Conservation (phyloP, 2,113 vertebrate genomes). For the Empidonax traillii region DNA sequence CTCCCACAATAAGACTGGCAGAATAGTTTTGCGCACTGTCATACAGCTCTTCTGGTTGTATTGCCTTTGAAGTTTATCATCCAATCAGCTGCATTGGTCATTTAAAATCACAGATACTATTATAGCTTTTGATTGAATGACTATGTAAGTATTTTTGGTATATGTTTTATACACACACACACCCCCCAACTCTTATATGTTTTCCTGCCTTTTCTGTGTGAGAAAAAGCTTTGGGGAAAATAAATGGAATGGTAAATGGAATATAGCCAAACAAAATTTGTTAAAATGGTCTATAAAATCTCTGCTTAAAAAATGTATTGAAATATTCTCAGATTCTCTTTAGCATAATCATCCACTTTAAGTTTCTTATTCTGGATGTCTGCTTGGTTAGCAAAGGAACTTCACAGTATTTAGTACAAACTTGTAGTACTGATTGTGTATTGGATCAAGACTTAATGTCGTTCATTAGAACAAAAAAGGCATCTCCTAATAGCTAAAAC, state of each 20-base stretch:
- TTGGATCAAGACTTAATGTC: background rate
- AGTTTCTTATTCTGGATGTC: background rate
- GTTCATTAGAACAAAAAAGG: background rate
- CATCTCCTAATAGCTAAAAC: background rate
- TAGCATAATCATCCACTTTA: background rate
- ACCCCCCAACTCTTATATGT: background rate
- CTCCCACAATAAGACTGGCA: background rate
- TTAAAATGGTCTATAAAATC: background rate
- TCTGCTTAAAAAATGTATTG: background rate
- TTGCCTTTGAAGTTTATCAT: background rate
- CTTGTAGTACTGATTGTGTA: background rate
- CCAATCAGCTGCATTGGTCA: background rate
- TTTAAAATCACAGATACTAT: background rate
- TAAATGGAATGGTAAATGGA: background rate
- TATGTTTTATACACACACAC: background rate
- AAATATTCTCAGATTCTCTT: background rate
- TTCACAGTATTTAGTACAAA: background rate
- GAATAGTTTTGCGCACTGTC: background rate
- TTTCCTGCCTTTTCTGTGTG: background rate
- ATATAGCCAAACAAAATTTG: background rate
- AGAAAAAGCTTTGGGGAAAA: background rate
- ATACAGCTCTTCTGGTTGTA: background rate
- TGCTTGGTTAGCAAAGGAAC: background rate
- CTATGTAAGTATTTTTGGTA: background rate
- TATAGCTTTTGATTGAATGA: background rate